phyloP scores from a whole-genome alignment of 2,113 vertebrate species.

The Chelonoidis abingdonii region DNA sequence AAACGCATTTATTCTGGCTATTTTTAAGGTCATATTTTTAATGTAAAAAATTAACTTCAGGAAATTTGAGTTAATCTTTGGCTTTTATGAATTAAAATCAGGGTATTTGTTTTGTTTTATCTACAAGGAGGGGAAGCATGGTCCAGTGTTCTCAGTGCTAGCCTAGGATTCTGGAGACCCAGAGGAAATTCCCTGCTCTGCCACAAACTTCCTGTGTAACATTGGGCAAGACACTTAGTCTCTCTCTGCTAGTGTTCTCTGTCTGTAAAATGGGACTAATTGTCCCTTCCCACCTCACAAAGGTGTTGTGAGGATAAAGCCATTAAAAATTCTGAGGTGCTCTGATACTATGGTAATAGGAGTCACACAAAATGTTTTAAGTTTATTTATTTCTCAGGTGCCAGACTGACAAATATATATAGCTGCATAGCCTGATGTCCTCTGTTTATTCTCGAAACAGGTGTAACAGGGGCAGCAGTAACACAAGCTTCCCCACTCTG shows the following conservation, averaged over 20 bases:
- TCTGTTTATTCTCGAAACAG: background rate
- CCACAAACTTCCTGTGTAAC: fast-evolving
- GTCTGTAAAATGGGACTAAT: background rate
- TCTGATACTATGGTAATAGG: background rate
- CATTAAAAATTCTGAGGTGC: background rate
- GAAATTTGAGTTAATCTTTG: background rate
- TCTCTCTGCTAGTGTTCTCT: background rate
- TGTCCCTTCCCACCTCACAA: background rate
- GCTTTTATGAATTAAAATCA: background rate
- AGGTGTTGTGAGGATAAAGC: fast-evolving
- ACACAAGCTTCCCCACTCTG: background rate
- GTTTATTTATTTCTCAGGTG: background rate
- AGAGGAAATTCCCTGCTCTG: background rate
- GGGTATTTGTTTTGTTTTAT: background rate
- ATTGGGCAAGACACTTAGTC: background rate
- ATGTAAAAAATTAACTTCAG: background rate
- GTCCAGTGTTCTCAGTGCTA: background rate
- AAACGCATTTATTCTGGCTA: background rate
- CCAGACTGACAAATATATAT: background rate
- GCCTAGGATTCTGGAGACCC: background rate
- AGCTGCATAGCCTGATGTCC: background rate
- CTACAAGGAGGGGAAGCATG: background rate
- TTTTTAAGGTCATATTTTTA: background rate
- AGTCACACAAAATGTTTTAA: background rate
- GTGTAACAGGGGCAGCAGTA: fast-evolving